Evolutionary conservation across 2,888 invertebrate species (phyloP), one percentile per base, ranked within the genome.

Genomic region (Laothoe populi): DNA sequence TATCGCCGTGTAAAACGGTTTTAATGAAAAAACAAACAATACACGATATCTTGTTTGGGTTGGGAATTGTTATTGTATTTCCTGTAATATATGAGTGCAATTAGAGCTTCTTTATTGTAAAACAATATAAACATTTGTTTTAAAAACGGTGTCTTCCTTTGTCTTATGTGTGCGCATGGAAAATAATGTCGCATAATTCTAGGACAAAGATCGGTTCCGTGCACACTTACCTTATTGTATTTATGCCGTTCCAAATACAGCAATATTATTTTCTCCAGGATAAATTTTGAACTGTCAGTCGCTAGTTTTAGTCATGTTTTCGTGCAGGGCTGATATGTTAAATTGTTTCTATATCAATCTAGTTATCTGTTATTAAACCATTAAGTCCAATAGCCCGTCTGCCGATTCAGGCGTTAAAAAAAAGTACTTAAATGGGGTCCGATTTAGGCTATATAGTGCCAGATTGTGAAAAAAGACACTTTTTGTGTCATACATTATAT

Each of bases 51-150:
- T 10, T 35, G 16, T 35, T 53, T 19, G 24, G 24, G 23, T 44
- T 57, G 24, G 23, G 45, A 45, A 45, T 38, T 38, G 23, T 42
- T 40, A 66, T 21, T 60, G 21, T 48, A 35, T 62, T 60, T 64
- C 53, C 11, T 35, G 35, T 53, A 19, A 53, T 53, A 19, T 19
- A 35, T 53, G 31, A 19, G 35, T 23, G 35, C 35, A 53, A 53
- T 53, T 53, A 53, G 35, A 4, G 3, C 11, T 21, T 24, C 24
- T 11, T 35, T 53, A 16, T 40, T 26, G 23, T 19, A 46, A 21
- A 44, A 23, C 8, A 46, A 23, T 23, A 46, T 46, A 23, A 13
- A 46, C 23, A 23, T 23, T 24, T 19, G 31, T 19, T 53, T 1
- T 19, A 35, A 5, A 19, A 53, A 53, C 31, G 26, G 19, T 53